Conservation (phyloP, 2,888 invertebrate species). For the Panzeria rudis region DNA sequence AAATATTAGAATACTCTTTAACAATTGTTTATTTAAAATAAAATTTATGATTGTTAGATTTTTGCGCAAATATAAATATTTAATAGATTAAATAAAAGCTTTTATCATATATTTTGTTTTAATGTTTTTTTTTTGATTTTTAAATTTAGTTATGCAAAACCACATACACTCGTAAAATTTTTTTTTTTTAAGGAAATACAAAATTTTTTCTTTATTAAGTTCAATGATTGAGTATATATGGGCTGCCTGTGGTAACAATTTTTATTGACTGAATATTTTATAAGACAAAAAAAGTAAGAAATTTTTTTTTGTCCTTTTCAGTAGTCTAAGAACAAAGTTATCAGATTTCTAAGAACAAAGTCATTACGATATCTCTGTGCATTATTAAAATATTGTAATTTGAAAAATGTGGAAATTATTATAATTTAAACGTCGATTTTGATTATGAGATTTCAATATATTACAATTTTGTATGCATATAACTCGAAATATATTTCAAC, state of each 20-base stretch:
- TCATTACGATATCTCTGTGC: no score
- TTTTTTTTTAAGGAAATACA: neutral
- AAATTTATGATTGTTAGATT: conserved; percentile 54
- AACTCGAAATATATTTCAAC: no score
- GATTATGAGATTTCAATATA: no score
- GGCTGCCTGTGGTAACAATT: neutral
- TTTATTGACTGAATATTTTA: neutral
- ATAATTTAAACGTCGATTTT: no score
- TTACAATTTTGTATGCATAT: no score
- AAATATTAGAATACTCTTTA: conserved; percentile 35
- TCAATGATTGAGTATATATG: conserved; percentile 35
- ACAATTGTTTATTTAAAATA: conserved; percentile 62
- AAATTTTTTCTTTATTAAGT: conserved; percentile 4
- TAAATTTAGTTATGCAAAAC: neutral
- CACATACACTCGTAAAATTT: neutral
- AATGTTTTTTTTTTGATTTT: neutral
- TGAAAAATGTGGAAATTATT: no score
- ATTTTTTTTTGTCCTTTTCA: no score
- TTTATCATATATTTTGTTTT: conserved; percentile 2
- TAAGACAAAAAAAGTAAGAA: neutral
- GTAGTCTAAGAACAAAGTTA: no score
- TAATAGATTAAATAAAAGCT: conserved; percentile 51
- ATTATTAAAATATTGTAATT: no score
- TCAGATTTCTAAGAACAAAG: no score
- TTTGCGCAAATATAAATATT: conserved; percentile 56